Evolutionary conservation across 1,140 invertebrate genomes (phyloP).

Genomic region (Drosophila pseudoobscura): DNA sequence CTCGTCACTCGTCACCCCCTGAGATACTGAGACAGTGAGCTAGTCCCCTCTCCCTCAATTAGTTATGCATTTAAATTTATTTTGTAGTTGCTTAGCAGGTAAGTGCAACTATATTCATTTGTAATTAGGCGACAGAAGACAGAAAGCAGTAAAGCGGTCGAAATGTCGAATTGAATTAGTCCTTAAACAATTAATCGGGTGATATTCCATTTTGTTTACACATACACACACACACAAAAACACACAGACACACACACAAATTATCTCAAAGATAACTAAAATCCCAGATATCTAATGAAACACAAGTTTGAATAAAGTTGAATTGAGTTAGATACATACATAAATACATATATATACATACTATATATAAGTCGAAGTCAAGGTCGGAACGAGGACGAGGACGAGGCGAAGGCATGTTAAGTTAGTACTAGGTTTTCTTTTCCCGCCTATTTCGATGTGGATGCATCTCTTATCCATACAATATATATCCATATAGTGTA

Average conservation of each 20-base stretch:
- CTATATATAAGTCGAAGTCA: constrained; percentile 13
- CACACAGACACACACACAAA: constrained; percentile 14
- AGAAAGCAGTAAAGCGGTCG: constrained; percentile 27
- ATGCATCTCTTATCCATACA: constrained; percentile 20
- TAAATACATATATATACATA: neutral
- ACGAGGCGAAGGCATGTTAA: constrained; percentile 25
- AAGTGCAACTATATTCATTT: constrained; percentile 60
- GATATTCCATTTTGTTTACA: constrained; percentile 75
- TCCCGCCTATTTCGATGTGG: constrained; percentile 24
- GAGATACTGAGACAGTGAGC: too few relatives aligned
- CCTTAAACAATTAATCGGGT: constrained; percentile 72
- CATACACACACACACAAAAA: constrained; percentile 6
- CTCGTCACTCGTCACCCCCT: constrained; percentile 1
- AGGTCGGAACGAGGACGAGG: constrained; percentile 2
- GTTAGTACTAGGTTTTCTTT: constrained; percentile 28
- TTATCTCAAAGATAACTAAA: constrained; percentile 61
- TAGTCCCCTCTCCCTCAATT: constrained; percentile 24
- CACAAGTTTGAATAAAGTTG: constrained; percentile 9
- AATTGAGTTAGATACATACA: constrained; percentile 22
- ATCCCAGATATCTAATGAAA: constrained; percentile 20
- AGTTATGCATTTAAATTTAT: constrained; percentile 56
- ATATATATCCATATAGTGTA: constrained; percentile 14
- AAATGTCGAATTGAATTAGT: constrained; percentile 63
- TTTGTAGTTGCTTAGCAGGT: constrained; percentile 70
- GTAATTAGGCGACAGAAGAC: constrained; percentile 58